These are phyloP conservation scores for Melanostoma mellinum DNA, from an alignment of 2,888 invertebrate genomes.

Conservation along the genomic window DNA sequence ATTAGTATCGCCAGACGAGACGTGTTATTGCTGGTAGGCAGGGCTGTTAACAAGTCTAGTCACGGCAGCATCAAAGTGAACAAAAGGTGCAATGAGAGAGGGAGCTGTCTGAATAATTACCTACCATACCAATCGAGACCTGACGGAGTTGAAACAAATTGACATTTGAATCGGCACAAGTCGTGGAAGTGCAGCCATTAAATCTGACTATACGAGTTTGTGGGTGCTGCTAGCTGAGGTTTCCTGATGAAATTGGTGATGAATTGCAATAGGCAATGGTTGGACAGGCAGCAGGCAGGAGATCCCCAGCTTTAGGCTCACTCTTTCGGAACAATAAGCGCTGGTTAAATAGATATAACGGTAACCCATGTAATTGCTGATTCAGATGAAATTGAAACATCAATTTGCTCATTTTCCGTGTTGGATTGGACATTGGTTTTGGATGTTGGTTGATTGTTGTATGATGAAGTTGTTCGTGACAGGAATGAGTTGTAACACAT, in stretches of 20 bases:
- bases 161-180: constrained; percentile 43
- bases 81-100: constrained; percentile 39
- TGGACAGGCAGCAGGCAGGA: neutral
- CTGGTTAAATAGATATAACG: constrained; percentile 49
- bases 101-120: constrained; percentile 59
- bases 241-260: constrained; percentile 25
- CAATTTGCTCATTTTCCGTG: constrained; percentile 64
- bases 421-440: constrained; percentile 24
- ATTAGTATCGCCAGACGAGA: constrained; percentile 49
- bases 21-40: constrained; percentile 40
- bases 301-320: constrained; percentile 13
- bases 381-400: constrained; percentile 65
- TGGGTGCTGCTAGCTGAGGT: constrained; percentile 8
- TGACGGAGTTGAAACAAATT: constrained; percentile 26
- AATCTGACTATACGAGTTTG: constrained; percentile 52
- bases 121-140: constrained; percentile 39
- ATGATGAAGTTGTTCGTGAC: constrained; percentile 10
- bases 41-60: constrained; percentile 67
- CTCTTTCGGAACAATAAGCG: constrained; percentile 48
- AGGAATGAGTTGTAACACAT: constrained; percentile 11
- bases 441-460: constrained; percentile 11
- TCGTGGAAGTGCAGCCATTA: constrained; percentile 48
- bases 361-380: constrained; percentile 59
- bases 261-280: constrained; percentile 19
- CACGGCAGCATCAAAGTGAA: constrained; percentile 44